Percentiles rank a stretch among this genome's conserved stretches.
These are phyloP conservation scores for Euzophera pinguis DNA, from an alignment of 2,888 invertebrate species.

Conservation along the genomic window DNA sequence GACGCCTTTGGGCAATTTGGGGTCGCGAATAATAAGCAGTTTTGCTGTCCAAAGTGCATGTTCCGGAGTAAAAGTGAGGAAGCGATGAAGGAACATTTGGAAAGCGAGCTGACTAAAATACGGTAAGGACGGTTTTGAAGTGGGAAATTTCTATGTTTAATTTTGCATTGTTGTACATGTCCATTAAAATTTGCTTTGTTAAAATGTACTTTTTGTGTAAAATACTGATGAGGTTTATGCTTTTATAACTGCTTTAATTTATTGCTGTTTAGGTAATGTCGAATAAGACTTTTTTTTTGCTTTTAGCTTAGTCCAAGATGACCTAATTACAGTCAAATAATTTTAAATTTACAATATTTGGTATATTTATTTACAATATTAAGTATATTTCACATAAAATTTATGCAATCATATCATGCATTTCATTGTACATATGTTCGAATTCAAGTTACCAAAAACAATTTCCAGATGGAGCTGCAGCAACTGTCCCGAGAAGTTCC, in stretches of 20 bases:
- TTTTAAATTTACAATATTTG: too few relatives aligned
- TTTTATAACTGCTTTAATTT: too few relatives aligned
- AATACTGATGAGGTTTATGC: too few relatives aligned
- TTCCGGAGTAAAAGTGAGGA: slow-evolving; percentile 37
- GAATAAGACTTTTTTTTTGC: too few relatives aligned
- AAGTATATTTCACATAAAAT: background rate
- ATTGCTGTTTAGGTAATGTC: too few relatives aligned
- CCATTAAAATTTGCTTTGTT: background rate
- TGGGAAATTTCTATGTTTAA: background rate
- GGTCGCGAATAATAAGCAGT: slow-evolving; percentile 33
- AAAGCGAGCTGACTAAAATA: slow-evolving; percentile 59
- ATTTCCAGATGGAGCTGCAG: slow-evolving; percentile 64
- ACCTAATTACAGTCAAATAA: too few relatives aligned
- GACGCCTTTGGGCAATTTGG: slow-evolving; percentile 56
- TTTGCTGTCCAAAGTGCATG: slow-evolving; percentile 59
- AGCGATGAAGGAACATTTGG: slow-evolving; percentile 55
- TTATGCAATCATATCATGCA: background rate
- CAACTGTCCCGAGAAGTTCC: slow-evolving; percentile 45
- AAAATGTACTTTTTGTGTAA: too few relatives aligned
- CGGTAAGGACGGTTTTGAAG: slow-evolving; percentile 39
- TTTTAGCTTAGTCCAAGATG: too few relatives aligned
- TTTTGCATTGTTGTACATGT: background rate
- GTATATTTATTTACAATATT: too few relatives aligned
- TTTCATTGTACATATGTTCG: background rate
- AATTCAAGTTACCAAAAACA: background rate